phyloP scores from a whole-genome alignment of 2,888 invertebrate species.

The Ichneumoninae sp. region DNA sequence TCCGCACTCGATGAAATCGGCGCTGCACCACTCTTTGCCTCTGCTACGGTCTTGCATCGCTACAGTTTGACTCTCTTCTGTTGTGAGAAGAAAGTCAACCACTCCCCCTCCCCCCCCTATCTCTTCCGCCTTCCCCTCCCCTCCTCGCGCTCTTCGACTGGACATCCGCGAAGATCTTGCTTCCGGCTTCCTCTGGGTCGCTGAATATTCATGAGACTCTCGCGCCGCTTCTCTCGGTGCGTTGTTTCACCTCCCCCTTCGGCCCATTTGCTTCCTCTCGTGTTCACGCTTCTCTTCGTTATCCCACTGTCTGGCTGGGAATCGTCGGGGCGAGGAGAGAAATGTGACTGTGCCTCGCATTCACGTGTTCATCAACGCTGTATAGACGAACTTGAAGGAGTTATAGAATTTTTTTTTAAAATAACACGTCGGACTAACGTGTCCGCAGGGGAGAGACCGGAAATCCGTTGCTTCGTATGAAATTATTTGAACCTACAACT shows the following conservation, averaged over 20 bases:
- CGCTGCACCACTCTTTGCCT: constrained; percentile 53
- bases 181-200: constrained; percentile 70
- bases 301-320: constrained; percentile 12
- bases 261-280: constrained; percentile 19
- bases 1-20: constrained; percentile 59
- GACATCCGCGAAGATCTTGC: constrained; percentile 67
- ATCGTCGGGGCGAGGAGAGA: constrained; percentile 32
- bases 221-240: constrained; percentile 47
- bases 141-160: not conserved
- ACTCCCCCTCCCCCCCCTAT: constrained; percentile 20
- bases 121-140: no score
- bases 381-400: constrained; percentile 50
- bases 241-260: constrained; percentile 30
- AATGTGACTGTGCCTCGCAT: constrained; percentile 67
- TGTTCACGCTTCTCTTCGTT: constrained; percentile 37
- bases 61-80: constrained; percentile 32
- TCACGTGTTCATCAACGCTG: constrained; percentile 68
- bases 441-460: no score
- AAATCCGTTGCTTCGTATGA: no score
- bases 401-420: not conserved
- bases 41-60: constrained; percentile 37
- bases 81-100: not conserved
- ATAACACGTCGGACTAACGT: no score
- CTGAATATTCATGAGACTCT: constrained; percentile 72
- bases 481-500: no score